Evolutionary conservation across 2,888 invertebrate species (phyloP).

Genomic region (Thera britannica): DNA sequence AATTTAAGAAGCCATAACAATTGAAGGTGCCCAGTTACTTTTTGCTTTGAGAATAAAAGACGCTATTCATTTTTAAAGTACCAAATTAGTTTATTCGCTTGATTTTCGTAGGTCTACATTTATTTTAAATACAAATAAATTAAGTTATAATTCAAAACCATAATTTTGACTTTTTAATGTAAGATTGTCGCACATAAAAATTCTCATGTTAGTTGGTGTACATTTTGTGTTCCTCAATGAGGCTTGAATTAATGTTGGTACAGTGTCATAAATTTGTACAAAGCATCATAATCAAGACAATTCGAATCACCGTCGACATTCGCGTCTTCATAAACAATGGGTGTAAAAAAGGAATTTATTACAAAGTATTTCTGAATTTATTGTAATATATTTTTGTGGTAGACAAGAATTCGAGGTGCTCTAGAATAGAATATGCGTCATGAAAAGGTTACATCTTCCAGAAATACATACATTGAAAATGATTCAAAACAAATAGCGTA

Average conservation of each 20-base stretch:
- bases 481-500: slow-evolving; percentile 21
- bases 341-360: slow-evolving; percentile 17
- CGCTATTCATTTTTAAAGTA: too few relatives aligned
- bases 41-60: too few relatives aligned
- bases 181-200: background rate
- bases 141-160: background rate
- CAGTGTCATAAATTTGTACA: slow-evolving; percentile 4
- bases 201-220: background rate
- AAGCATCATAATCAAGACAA: slow-evolving; percentile 10
- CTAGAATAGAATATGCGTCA: slow-evolving; percentile 23
- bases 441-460: slow-evolving; percentile 33
- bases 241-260: background rate
- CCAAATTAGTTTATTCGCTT: too few relatives aligned
- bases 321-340: slow-evolving; percentile 19
- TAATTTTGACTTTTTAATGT: background rate
- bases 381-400: background rate
- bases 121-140: background rate
- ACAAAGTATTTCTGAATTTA: slow-evolving; percentile 1
- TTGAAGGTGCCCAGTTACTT: too few relatives aligned
- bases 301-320: slow-evolving; percentile 1
- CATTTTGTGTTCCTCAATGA: background rate
- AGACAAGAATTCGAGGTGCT: slow-evolving; percentile 7
- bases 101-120: too few relatives aligned
- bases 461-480: slow-evolving; percentile 33
- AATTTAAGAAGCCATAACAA: too few relatives aligned